Conservation (phyloP, 2,113 vertebrate genomes). For the Nothocercus nigrocapillus region DNA sequence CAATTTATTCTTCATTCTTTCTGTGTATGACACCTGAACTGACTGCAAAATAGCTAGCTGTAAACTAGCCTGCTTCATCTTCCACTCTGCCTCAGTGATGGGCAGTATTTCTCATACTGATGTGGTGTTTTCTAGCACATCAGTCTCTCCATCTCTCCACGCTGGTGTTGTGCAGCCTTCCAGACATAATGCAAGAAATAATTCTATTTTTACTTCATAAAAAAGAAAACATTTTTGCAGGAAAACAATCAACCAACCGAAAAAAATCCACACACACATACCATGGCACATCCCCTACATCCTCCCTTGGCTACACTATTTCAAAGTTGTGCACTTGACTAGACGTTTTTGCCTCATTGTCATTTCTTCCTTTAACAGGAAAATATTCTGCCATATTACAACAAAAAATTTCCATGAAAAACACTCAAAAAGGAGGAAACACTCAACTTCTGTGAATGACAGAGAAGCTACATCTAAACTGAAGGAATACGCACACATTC, state of each 20-base stretch:
- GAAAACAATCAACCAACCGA: background rate
- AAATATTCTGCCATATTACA: background rate
- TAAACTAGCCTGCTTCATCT: background rate
- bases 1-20: background rate
- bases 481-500: background rate
- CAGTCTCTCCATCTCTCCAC: background rate
- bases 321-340: background rate
- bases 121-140: background rate
- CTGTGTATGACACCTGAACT: background rate
- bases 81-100: background rate
- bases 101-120: background rate
- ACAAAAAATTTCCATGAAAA: background rate
- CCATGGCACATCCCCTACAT: background rate
- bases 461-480: background rate
- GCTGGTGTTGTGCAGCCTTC: accelerated
- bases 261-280: background rate
- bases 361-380: background rate
- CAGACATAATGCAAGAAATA: background rate
- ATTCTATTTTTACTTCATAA: background rate
- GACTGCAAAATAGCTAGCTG: background rate
- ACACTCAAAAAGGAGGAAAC: background rate
- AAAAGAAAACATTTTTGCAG: background rate
- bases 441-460: background rate
- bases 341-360: background rate
- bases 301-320: background rate